These are phyloP conservation scores for Esox lucius DNA, from an alignment of 2,797 vertebrate genomes.

Conservation along the genomic window DNA sequence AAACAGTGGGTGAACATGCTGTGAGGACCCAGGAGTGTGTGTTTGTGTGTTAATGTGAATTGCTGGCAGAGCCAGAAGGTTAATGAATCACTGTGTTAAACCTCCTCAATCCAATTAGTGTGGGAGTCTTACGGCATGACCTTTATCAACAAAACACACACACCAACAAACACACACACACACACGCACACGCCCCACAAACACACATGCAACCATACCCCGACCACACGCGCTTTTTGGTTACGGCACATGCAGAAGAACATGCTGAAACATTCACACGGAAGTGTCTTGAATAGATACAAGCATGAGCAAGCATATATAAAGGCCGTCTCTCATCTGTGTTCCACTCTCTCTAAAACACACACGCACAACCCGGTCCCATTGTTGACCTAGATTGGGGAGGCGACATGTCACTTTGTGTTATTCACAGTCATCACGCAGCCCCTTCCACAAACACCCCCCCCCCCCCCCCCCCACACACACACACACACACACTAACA, in stretches of 20 bases:
- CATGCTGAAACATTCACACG: conserved; percentile 10
- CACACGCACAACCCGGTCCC: conserved; percentile 17
- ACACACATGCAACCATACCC: background rate
- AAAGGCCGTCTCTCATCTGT: conserved; percentile 11
- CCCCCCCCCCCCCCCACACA: background rate
- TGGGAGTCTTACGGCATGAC: conserved; percentile 36
- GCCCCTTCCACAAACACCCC: conserved; percentile 7
- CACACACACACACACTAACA: conserved; percentile 3
- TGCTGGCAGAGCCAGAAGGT: conserved; percentile 44
- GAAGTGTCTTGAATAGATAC: conserved; percentile 29
- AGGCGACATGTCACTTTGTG: conserved; percentile 46
- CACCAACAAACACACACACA: conserved; percentile 5
- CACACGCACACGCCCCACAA: conserved; percentile 16
- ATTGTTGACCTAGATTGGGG: conserved; percentile 58
- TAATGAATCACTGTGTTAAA: conserved; percentile 58
- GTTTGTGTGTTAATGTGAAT: conserved; percentile 23
- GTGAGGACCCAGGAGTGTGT: conserved; percentile 4
- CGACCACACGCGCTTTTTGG: conserved; percentile 11
- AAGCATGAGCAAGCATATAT: conserved; percentile 11
- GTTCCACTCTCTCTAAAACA: background rate
- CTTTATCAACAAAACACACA: conserved; percentile 33
- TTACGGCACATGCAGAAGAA: conserved; percentile 7
- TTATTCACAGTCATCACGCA: conserved; percentile 48
- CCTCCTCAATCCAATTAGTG: conserved; percentile 53
- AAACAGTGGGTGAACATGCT: conserved; percentile 10